phyloP scores from a whole-genome alignment of 1,140 invertebrate genomes.

The Coenobita brevimanus region DNA sequence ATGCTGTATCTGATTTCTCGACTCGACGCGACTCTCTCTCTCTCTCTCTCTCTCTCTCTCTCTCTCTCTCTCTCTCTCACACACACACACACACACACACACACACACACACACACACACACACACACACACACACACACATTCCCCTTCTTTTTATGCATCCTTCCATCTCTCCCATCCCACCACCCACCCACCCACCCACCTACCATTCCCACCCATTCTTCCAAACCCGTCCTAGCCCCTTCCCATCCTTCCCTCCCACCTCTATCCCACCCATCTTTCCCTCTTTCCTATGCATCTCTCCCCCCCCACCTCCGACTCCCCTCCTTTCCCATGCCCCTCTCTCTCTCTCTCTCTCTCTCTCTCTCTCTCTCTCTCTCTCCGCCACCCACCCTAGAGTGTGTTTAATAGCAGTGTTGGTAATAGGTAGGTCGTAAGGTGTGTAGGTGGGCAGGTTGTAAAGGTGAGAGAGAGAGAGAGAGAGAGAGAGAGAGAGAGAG shows the following conservation, averaged over 20 bases:
- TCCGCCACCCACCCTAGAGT: too few relatives aligned
- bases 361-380: too few relatives aligned
- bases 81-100: too few relatives aligned
- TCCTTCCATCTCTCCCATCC: not conserved
- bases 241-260: not conserved
- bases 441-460: too few relatives aligned
- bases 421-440: too few relatives aligned
- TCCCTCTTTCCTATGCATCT: not conserved
- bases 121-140: too few relatives aligned
- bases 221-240: not conserved
- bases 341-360: too few relatives aligned
- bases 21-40: not conserved
- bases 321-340: not conserved
- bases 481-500: too few relatives aligned
- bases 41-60: not conserved
- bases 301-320: not conserved
- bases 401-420: too few relatives aligned
- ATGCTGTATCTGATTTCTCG: not conserved
- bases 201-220: not conserved
- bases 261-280: not conserved
- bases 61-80: too few relatives aligned
- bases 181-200: not conserved
- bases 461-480: too few relatives aligned
- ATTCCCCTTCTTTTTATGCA: not conserved
- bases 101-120: too few relatives aligned